Base-by-base conservation (phyloP, 2,888 invertebrate genomes). In the Dasypolia templi region DNA sequence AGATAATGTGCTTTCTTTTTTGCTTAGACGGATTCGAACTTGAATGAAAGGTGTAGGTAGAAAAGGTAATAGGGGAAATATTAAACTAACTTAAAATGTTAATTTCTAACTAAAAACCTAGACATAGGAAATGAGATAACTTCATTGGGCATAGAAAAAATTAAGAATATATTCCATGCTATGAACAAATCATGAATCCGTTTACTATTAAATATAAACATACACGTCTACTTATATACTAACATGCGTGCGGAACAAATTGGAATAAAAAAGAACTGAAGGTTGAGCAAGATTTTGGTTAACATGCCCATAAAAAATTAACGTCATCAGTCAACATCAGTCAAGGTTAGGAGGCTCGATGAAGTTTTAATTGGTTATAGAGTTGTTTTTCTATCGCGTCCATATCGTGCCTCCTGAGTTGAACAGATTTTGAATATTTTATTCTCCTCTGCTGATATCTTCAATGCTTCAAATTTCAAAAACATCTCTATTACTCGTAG, bases 231-330 rank as follows among this genome's bases (percentile, higher is more conserved):
- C n/a, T n/a, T n/a, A n/a, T n/a, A n/a, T n/a, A n/a, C n/a, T 32
- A 72, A 56, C 19, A 49, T 73, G 63, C 79, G 79, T 79, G 75
- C 55, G 55, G 58, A 74, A 79, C 74, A 22, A 79, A 79, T 79
- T 44, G 19, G 0, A 26, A 44, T 19, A 56, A 29, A 49, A 35
- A 29, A 72, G 0, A 12, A 51, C n/a, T 32, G 26, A 32, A 68
- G 32, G 58, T 17, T 68, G 29, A 39, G 63, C 14, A 55, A 64
- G 44, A 59, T 58, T 76, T 69, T 72, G 12, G 6, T 35, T 66
- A 55, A 55, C 55, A 61, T 58, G n/a, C 56, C 32, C 12, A 51
- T 14, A 29, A 51, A 19, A 55, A 46, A 14, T 42, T 2, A 19
- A 51, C 22, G 14, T 65, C 55, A 72, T 65, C 55, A 62, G 62